A percentile compares a stretch with the other conserved stretches of the same genome.
These are phyloP conservation scores for Dasyprocta punctata DNA, from an alignment of 2,113 vertebrate species.

Conservation along the genomic window DNA sequence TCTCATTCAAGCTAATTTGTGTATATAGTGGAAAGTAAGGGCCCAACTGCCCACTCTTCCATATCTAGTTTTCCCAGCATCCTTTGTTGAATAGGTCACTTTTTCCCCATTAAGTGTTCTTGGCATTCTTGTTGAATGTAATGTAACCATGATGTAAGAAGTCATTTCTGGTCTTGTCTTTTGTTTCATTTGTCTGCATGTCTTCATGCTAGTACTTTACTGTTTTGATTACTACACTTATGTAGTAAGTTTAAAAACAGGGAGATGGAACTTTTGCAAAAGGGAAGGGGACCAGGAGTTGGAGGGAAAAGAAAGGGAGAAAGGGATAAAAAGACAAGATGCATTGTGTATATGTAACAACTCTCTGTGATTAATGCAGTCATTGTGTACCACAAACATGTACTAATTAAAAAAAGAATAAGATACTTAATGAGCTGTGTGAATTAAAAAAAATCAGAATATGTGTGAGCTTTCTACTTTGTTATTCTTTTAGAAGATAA, in stretches of 20 bases:
- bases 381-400: not conserved
- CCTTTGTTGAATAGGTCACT: not conserved
- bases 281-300: not conserved
- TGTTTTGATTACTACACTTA: not conserved
- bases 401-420: not conserved
- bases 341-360: too few species aligned
- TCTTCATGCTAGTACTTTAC: not conserved
- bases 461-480: not conserved
- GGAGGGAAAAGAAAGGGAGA: not conserved
- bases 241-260: not conserved
- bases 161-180: not conserved
- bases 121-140: not conserved
- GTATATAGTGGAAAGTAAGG: not conserved
- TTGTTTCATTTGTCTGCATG: not conserved
- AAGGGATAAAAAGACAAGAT: not conserved
- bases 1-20: constrained; percentile 35
- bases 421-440: not conserved
- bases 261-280: not conserved
- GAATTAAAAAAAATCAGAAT: not conserved
- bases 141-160: not conserved
- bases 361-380: not conserved
- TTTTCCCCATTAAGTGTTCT: not conserved
- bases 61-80: not conserved
- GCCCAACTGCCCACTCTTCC: not conserved
- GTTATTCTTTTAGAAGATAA: not conserved